Evolutionary conservation across 2,888 invertebrate species (phyloP), one percentile per base, ranked within the genome.

Genomic region (Melinopterus prodromus): DNA sequence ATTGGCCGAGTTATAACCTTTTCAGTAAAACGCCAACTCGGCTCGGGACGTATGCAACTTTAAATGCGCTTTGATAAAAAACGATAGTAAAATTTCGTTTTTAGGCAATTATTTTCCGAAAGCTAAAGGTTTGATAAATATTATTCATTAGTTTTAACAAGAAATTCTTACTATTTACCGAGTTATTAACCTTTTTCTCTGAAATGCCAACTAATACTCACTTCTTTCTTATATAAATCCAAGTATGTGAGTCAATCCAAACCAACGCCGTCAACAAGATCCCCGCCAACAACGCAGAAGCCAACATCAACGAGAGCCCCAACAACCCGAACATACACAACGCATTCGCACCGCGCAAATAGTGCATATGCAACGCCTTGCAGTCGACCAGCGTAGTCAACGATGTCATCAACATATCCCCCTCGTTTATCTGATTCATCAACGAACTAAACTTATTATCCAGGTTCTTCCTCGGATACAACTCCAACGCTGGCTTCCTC

Each of bases 201-300:
- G n/a, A n/a, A n/a, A n/a, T n/a, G n/a, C n/a, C 6, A 71, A 35
- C 16, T 36, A 36, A 80, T 69, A 84, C 89, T 92, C 90, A 94
- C 97, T 95, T 94, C 90, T 96, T 97, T 86, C 97, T 94, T 84
- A 98, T 97, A 88, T 98, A 97, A 88, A 98, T 98, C 98, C 98
- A 98, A 7, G 98, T 97, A 87, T 98, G 98, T 5, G 98, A 98
- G 88, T 98, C 97, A 78, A 98, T 95, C 92, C 98, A 96, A 77
- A 98, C 98, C 85, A 98, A 94, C 38, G 97, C 93, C 0, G 98
- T 98, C 89, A 98, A 94, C 85, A 98, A 91, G 83, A 98, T 92
- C 12, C 98, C 98, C 53, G 97, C 96, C 70, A 95, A 93, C 70
- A 96, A 93, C 81, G 97, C 95, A 38, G 98, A 97, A 80, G 96